Conservation (phyloP, 1,140 invertebrate species). For the Pollicipes pollicipes region DNA sequence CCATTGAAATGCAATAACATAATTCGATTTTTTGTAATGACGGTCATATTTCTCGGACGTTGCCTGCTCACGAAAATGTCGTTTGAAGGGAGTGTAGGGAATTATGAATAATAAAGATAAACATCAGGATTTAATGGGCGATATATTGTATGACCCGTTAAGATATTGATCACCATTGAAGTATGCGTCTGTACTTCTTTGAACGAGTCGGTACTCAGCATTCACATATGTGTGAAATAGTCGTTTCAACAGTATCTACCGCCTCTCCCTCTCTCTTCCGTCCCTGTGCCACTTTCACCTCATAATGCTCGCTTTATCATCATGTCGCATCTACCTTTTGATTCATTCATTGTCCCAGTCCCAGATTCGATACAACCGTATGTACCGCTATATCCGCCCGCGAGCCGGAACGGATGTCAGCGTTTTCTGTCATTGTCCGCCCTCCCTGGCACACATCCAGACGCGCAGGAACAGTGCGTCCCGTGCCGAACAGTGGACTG, state of each 20-base stretch:
- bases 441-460: not conserved
- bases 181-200: not conserved
- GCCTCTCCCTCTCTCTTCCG: not conserved
- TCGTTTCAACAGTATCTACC: not conserved
- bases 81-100: too few species aligned
- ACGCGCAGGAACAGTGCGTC: too few species aligned
- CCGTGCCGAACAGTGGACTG: too few species aligned
- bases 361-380: not conserved
- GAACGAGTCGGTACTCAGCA: not conserved
- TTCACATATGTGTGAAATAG: not conserved
- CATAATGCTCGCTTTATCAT: not conserved
- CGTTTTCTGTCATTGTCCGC: not conserved
- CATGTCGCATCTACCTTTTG: not conserved
- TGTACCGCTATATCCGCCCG: not conserved
- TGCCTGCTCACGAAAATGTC: not conserved
- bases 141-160: too few species aligned
- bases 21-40: not conserved
- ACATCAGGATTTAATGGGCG: not conserved
- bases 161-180: not conserved
- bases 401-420: not conserved
- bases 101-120: not conserved
- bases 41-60: not conserved
- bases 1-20: not conserved
- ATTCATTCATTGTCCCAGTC: not conserved
- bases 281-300: constrained; percentile 1